These are phyloP conservation scores for Euschistus heros DNA, from an alignment of 1,140 invertebrate genomes.

Conservation along the genomic window DNA sequence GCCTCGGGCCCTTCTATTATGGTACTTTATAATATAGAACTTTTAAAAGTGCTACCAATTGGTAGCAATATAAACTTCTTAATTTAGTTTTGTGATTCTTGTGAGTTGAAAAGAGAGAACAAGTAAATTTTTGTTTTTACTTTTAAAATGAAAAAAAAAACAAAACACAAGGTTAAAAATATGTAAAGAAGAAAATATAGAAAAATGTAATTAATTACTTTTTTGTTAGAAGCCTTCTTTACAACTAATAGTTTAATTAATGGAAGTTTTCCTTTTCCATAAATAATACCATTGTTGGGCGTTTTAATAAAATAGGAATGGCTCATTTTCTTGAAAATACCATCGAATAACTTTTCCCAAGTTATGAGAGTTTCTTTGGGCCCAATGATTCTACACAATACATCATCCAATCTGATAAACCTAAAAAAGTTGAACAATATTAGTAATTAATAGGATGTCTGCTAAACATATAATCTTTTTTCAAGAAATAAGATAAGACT, in stretches of 20 bases:
- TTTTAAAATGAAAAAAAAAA: too few species aligned
- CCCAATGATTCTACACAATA: slow-evolving; percentile 36
- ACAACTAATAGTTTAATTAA: slow-evolving; percentile 67
- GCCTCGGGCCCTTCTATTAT: too few species aligned
- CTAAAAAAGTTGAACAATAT: slow-evolving; percentile 34
- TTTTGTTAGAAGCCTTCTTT: slow-evolving; percentile 76
- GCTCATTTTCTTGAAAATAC: slow-evolving; percentile 61
- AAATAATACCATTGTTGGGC: slow-evolving; percentile 43
- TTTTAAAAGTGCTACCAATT: too few species aligned
- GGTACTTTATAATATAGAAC: too few species aligned
- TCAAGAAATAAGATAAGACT: too few species aligned
- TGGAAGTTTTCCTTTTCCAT: slow-evolving; percentile 63
- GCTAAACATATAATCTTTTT: too few species aligned
- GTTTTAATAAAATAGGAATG: slow-evolving; percentile 57
- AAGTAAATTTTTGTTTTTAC: too few species aligned
- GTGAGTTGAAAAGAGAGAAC: too few species aligned
- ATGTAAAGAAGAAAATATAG: not conserved
- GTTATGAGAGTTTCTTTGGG: slow-evolving; percentile 35
- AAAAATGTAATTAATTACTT: slow-evolving; percentile 43
- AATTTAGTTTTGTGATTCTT: too few species aligned
- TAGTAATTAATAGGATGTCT: not conserved
- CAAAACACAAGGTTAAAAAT: too few species aligned
- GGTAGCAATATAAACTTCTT: too few species aligned
- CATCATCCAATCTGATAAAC: slow-evolving; percentile 45
- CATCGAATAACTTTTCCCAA: slow-evolving; percentile 63